A percentile compares a stretch with the other conserved stretches of the same genome.
phyloP scores from a whole-genome alignment of 2,113 vertebrate genomes.

The Bucco capensis region DNA sequence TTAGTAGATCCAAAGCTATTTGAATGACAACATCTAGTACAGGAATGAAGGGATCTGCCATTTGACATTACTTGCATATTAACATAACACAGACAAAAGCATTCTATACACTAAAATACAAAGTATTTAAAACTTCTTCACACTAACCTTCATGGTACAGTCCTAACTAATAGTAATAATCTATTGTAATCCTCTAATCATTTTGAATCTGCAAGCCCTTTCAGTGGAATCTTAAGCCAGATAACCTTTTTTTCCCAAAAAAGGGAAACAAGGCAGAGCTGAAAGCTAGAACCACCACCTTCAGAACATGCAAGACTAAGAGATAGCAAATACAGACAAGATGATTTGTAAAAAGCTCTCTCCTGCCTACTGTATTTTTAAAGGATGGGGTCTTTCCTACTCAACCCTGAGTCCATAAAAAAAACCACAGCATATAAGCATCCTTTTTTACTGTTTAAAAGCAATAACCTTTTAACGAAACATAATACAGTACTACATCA shows the following conservation, averaged over 20 bases:
- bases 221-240: background rate
- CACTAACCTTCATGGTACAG: background rate
- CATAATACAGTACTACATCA: background rate
- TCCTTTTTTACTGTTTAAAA: background rate
- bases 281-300: background rate
- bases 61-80: background rate
- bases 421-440: background rate
- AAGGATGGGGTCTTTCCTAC: background rate
- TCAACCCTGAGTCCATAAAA: background rate
- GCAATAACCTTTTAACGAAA: background rate
- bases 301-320: background rate
- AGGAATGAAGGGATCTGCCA: background rate
- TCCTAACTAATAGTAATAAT: background rate
- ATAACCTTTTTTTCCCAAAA: background rate
- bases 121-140: background rate
- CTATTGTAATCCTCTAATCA: background rate
- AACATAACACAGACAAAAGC: background rate
- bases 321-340: background rate
- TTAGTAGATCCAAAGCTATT: background rate
- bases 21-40: background rate
- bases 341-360: background rate
- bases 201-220: background rate
- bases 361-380: background rate
- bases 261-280: background rate
- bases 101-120: background rate